Base-by-base conservation (phyloP, 2,113 vertebrate species). In the Rissa tridactyla region DNA sequence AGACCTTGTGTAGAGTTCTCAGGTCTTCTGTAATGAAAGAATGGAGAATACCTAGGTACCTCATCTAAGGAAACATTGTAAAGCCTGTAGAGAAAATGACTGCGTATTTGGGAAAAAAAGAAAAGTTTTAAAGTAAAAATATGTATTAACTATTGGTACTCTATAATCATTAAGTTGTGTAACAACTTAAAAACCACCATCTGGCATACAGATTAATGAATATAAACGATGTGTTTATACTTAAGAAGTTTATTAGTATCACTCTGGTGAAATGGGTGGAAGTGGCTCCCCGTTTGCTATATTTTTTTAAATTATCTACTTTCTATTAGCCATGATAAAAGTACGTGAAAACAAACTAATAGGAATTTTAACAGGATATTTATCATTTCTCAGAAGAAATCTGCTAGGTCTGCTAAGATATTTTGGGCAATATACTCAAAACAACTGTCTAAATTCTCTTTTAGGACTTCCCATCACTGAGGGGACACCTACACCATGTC, bases 161-260 rank as follows among this genome's bases (percentile, higher is more conserved):
- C 17, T 72, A 18, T 68, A 81, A 70, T 36, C 27, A 54, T 81
- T 84, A 52, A 30, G 34, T 40, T 83, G 55, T 86, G 77, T 60
- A 89, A 15, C 54, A 75, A 84, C 65, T 69, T 86, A 52, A 73
- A 88, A 86, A 5, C 38, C 76, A 38, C 64, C 66, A 91, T 90
- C 62, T 94, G 87, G 72, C 71, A 66, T 47, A 57, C 76, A 88
- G 44, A 94, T 72, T 76, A 88, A 81, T 64, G 73, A 95, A 83
- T 81, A 62, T 8, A 96, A 90, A 91, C 0, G 1, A 20, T 44
- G 34, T 16, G 16, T 58, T 78, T 14, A 18, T 71, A 23, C 16
- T 18, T 44, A 44, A 11, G 69, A 42, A 40, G 21, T 69, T 65
- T 87, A 80, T 89, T 83, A 34, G 19, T 58, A 62, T 86, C 70